A percentile compares a stretch with the other conserved stretches of the same genome.
Evolutionary conservation across 2,888 invertebrate species (phyloP).

Genomic region (Abscondita cerata): DNA sequence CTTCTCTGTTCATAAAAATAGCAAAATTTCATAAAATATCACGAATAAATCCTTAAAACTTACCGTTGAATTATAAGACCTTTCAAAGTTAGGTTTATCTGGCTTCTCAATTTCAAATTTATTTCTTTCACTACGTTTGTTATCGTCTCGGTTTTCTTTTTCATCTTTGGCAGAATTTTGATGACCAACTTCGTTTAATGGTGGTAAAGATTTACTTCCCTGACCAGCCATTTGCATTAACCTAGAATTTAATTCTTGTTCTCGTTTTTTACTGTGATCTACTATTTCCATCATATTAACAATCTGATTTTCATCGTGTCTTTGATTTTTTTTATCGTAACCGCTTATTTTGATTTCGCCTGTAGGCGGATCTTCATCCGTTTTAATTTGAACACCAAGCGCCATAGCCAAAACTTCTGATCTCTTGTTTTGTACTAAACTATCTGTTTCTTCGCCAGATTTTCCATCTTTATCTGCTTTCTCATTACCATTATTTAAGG

Average conservation of each 20-base stretch:
- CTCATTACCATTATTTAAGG: slow-evolving; percentile 26
- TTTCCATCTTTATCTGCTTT: slow-evolving; percentile 13
- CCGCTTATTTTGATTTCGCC: slow-evolving; percentile 52
- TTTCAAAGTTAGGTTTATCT: slow-evolving; percentile 37
- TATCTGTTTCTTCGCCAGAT: neutral
- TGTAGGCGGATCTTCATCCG: slow-evolving; percentile 54
- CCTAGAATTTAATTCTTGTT: slow-evolving; percentile 29
- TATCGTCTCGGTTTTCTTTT: slow-evolving; percentile 35
- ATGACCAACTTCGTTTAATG: slow-evolving; percentile 44
- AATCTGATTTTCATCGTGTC: slow-evolving; percentile 18
- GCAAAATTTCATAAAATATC: too few species aligned
- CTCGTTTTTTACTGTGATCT: slow-evolving; percentile 9
- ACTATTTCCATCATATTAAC: neutral
- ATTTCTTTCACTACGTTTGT: slow-evolving; percentile 48
- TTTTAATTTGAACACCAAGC: slow-evolving; percentile 60
- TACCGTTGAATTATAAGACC: slow-evolving; percentile 37
- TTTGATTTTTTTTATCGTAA: slow-evolving; percentile 50
- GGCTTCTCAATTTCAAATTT: slow-evolving; percentile 55
- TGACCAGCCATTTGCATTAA: slow-evolving; percentile 46
- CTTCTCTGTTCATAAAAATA: slow-evolving; percentile 5
- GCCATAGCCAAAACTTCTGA: slow-evolving; percentile 65
- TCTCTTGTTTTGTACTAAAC: slow-evolving; percentile 48
- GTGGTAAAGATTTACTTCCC: slow-evolving; percentile 59
- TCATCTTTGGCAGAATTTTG: slow-evolving; percentile 15
- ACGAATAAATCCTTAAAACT: too few species aligned